Evolutionary conservation across 2,797 vertebrate genomes (phyloP).

Genomic region (Mus spretus): DNA sequence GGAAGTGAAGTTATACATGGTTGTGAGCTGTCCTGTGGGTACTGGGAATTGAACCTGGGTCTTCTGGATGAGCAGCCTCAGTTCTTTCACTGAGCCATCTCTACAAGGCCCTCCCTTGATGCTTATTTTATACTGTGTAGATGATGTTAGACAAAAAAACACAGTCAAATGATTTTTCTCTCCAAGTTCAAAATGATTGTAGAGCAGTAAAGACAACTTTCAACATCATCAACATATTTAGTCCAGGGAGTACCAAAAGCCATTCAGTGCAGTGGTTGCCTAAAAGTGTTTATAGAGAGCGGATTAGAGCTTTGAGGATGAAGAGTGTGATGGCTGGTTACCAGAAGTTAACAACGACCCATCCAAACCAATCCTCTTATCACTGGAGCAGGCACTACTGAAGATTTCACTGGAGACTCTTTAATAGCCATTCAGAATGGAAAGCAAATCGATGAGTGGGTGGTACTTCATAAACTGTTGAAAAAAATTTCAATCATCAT

Average conservation of each 20-base stretch:
- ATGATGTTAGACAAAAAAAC: not conserved
- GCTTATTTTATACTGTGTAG: not conserved
- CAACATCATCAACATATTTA: not conserved
- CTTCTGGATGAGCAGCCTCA: not conserved
- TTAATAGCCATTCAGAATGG: not conserved
- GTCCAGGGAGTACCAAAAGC: not conserved
- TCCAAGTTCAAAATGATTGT: not conserved
- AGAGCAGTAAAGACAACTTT: not conserved
- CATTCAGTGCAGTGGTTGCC: not conserved
- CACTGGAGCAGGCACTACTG: not conserved
- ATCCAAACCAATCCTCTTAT: not conserved
- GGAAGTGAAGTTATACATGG: not conserved
- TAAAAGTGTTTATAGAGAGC: not conserved
- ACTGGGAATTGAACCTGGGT: not conserved
- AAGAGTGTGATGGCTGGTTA: not conserved
- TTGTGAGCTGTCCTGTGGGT: not conserved
- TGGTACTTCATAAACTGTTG: no score
- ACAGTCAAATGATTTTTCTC: not conserved
- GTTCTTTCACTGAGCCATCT: not conserved
- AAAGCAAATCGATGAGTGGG: not conserved
- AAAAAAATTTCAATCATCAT: not conserved
- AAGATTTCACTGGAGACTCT: not conserved
- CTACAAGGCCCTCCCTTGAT: not conserved
- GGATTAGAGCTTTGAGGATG: not conserved
- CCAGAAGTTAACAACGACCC: no score